phyloP scores from a whole-genome alignment of 2,113 vertebrate genomes.

The Alethe castanea region DNA sequence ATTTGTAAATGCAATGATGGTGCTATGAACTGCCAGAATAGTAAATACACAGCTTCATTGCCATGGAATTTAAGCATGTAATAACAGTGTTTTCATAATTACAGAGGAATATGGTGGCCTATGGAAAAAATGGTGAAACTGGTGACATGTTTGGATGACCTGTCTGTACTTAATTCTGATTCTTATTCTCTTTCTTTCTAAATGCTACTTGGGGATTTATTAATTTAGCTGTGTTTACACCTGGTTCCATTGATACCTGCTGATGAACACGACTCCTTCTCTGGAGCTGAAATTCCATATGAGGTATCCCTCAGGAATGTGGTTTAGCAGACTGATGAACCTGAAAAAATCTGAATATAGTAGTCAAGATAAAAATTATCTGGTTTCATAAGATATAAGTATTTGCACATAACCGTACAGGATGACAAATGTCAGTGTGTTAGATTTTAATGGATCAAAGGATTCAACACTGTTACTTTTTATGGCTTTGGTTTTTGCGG shows the following conservation, averaged over 20 bases:
- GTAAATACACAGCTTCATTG: not conserved
- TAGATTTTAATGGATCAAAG: slow-evolving; percentile 39
- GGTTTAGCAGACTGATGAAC: not conserved
- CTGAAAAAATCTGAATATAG: not conserved
- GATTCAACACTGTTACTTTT: not conserved
- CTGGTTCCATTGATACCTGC: not conserved
- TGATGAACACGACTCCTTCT: not conserved
- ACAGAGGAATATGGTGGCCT: not conserved
- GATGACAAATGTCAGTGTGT: not conserved
- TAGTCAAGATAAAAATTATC: not conserved
- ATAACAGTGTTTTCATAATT: slow-evolving; percentile 26
- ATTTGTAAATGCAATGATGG: slow-evolving; percentile 5
- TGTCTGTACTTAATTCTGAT: not conserved
- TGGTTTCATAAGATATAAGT: not conserved
- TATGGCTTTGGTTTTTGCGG: slow-evolving; percentile 4
- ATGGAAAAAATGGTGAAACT: not conserved
- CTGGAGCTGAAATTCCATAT: not conserved
- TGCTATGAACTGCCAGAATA: not conserved
- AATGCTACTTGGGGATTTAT: not conserved
- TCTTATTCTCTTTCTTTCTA: not conserved
- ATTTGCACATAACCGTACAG: not conserved
- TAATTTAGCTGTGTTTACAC: not conserved
- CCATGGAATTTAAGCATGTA: not conserved
- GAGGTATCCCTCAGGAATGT: not conserved
- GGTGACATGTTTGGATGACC: not conserved